phyloP scores from a whole-genome alignment of 2,888 invertebrate genomes.

The Erebia aethiops region DNA sequence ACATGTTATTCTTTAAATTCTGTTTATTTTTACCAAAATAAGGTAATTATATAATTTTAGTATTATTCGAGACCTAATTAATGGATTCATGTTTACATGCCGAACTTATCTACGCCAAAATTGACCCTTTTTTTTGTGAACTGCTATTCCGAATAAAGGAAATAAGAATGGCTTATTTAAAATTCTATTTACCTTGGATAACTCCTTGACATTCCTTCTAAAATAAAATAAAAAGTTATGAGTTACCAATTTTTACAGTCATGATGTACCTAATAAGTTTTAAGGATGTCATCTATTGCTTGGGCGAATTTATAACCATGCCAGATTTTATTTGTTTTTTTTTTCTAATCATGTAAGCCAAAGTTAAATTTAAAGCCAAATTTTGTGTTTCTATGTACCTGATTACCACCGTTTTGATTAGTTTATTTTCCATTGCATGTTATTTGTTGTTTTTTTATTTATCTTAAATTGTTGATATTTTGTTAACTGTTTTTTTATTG shows the following conservation, averaged over 20 bases:
- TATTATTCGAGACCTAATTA: too few relatives aligned
- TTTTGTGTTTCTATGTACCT: conserved; percentile 32
- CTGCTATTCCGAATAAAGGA: too few relatives aligned
- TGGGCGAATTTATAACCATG: background rate
- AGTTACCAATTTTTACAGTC: conserved; percentile 1
- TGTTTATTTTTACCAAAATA: background rate
- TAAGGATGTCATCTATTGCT: background rate
- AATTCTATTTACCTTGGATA: background rate
- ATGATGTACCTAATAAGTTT: background rate
- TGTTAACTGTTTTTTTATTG: conserved; percentile 20
- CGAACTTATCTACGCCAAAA: too few relatives aligned
- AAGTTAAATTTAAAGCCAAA: conserved; percentile 20
- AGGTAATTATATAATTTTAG: too few relatives aligned
- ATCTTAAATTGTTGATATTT: conserved; percentile 7
- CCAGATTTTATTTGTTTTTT: background rate
- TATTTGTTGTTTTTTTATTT: conserved; percentile 20
- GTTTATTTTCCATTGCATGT: conserved; percentile 17
- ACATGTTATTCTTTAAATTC: background rate
- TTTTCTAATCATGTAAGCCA: conserved; percentile 27
- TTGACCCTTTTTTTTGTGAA: too few relatives aligned
- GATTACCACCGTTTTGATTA: conserved; percentile 33
- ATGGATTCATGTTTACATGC: too few relatives aligned
- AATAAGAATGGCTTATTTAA: background rate
- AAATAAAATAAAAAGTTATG: background rate
- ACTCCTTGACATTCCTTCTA: background rate